Conservation (phyloP, 2,113 vertebrate species). For the Osmerus mordax region DNA sequence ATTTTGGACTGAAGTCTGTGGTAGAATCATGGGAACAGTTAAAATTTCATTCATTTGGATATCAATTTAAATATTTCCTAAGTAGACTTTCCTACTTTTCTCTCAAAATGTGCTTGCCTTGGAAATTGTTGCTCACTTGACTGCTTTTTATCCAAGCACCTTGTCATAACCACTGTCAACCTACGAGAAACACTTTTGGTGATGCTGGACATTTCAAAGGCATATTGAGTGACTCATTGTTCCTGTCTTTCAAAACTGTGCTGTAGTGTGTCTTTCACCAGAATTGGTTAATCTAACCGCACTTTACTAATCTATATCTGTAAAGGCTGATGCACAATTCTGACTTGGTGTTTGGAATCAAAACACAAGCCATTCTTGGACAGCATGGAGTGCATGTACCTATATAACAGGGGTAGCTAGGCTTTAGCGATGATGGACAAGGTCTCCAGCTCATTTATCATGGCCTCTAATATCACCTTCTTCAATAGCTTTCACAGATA, state of each 20-base stretch:
- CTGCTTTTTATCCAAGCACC: background rate
- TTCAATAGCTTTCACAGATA: no score
- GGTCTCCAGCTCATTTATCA: slow-evolving; percentile 1
- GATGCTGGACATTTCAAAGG: background rate
- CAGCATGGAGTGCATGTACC: background rate
- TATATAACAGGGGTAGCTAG: background rate
- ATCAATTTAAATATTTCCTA: no score
- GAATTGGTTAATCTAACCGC: background rate
- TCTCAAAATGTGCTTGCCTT: no score
- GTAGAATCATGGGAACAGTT: background rate
- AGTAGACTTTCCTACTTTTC: no score
- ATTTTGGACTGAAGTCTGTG: slow-evolving; percentile 29
- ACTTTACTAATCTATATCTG: background rate
- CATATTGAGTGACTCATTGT: background rate
- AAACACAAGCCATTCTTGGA: background rate
- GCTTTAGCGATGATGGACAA: background rate
- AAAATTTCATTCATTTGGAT: background rate
- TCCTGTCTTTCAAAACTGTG: background rate
- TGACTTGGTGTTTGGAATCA: background rate
- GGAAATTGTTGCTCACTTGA: background rate
- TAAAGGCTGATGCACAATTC: background rate
- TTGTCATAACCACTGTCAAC: background rate
- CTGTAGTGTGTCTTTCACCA: background rate
- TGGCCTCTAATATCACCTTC: background rate
- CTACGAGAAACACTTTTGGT: background rate